Evolutionary conservation across 1,140 invertebrate species (phyloP).

Genomic region (Drosophila aff.): DNA sequence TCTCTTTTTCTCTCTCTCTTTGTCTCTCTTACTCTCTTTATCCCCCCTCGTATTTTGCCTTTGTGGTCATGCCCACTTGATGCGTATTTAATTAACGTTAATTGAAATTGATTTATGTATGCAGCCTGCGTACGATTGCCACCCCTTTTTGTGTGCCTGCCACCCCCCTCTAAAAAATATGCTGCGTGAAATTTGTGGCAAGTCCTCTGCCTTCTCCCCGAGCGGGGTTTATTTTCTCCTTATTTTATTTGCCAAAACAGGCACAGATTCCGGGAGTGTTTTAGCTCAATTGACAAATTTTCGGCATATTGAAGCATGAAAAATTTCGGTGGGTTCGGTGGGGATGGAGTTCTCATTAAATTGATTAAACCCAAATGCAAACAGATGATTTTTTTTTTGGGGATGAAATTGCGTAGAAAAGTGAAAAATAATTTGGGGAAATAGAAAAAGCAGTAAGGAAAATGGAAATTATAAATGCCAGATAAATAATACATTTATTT

Average conservation of each 20-base stretch:
- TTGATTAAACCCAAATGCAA: slow-evolving; percentile 63
- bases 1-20: too few species aligned
- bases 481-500: background rate
- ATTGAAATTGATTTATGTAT: slow-evolving; percentile 84
- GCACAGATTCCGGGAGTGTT: slow-evolving; percentile 4
- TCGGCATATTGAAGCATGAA: slow-evolving; percentile 67
- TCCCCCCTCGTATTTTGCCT: slow-evolving; percentile 38
- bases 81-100: slow-evolving; percentile 84
- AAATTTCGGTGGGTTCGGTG: slow-evolving; percentile 9
- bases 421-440: slow-evolving; percentile 9
- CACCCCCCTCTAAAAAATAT: slow-evolving; percentile 49
- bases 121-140: slow-evolving; percentile 64
- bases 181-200: slow-evolving; percentile 61
- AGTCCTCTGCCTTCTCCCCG: slow-evolving; percentile 21
- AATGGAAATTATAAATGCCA: background rate
- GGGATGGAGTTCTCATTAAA: slow-evolving; percentile 48
- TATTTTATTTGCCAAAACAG: slow-evolving; percentile 6
- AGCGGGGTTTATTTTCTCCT: slow-evolving; percentile 12
- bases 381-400: background rate
- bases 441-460: too few species aligned
- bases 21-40: background rate
- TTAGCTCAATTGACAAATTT: slow-evolving; percentile 56
- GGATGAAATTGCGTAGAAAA: slow-evolving; percentile 2
- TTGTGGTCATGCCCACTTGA: slow-evolving; percentile 82
- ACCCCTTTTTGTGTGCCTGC: background rate